phyloP scores from a whole-genome alignment of 2,113 vertebrate species.

The Xiphophorus hellerii region DNA sequence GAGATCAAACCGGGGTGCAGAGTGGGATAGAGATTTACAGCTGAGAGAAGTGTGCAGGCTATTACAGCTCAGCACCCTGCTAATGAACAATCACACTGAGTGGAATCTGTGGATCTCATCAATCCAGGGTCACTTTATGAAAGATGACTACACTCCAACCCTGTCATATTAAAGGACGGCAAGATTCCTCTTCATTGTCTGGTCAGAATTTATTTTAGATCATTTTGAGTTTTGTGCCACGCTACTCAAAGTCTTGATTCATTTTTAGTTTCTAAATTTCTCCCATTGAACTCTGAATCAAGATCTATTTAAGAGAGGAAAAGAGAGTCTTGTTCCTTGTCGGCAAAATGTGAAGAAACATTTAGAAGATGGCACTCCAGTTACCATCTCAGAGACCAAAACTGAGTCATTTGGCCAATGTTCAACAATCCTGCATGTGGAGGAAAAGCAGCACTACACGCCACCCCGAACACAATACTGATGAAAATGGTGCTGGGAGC shows the following conservation, averaged over 20 bases:
- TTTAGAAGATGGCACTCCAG: not conserved
- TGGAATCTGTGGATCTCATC: conserved; percentile 31
- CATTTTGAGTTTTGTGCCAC: not conserved
- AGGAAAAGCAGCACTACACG: not conserved
- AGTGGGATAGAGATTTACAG: conserved; percentile 58
- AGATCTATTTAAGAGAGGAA: too few species aligned
- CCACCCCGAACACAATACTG: not conserved
- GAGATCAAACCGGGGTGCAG: conserved; percentile 64
- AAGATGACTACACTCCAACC: conserved; percentile 32
- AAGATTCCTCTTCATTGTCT: conserved; percentile 35
- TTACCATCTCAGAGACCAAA: not conserved
- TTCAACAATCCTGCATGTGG: not conserved
- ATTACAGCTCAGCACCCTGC: conserved; percentile 52
- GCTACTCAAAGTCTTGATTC: not conserved
- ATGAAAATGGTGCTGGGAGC: too few species aligned
- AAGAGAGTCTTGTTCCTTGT: not conserved
- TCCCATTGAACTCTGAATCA: too few species aligned
- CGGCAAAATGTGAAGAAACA: not conserved
- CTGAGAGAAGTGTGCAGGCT: conserved; percentile 40
- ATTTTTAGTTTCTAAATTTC: not conserved
- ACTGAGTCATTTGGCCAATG: not conserved
- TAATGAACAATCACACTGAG: conserved; percentile 65
- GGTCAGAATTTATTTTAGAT: conserved; percentile 11
- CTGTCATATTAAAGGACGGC: conserved; percentile 32
- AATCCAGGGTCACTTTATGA: conserved; percentile 34